Percentiles rank a stretch among this genome's conserved stretches.
Evolutionary conservation across 2,888 invertebrate genomes (phyloP).

Genomic region (Cybosia mesomella): DNA sequence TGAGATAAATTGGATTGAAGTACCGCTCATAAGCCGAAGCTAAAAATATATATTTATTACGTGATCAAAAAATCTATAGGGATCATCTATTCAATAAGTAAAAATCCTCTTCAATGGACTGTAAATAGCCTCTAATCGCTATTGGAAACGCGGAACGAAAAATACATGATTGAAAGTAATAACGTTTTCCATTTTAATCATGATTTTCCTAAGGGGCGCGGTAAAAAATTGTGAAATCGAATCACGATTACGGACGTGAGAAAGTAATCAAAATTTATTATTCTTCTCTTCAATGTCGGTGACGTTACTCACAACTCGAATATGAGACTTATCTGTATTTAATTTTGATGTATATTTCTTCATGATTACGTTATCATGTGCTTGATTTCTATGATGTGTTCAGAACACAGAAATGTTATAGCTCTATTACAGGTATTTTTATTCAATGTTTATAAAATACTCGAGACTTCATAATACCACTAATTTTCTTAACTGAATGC

Average conservation of each 20-base stretch:
- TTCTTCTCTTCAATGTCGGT: conserved; percentile 76
- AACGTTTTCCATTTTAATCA: conserved; percentile 77
- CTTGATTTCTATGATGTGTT: conserved; percentile 1
- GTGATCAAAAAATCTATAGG: conserved; percentile 32
- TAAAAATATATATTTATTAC: conserved; percentile 24
- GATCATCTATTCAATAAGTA: conserved; percentile 46
- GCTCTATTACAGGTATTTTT: not conserved
- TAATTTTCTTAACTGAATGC: not conserved
- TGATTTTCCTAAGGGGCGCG: conserved; percentile 70
- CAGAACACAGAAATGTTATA: not conserved
- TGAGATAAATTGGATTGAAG: not conserved
- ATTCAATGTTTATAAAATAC: not conserved
- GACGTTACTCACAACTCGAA: conserved; percentile 73
- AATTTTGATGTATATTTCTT: conserved; percentile 36
- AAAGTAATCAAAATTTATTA: conserved; percentile 85
- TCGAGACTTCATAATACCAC: not conserved
- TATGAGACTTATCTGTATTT: conserved; percentile 62
- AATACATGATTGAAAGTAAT: conserved; percentile 61
- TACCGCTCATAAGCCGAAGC: not conserved
- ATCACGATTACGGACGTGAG: conserved; percentile 83
- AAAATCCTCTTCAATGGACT: conserved; percentile 40
- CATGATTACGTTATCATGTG: not conserved
- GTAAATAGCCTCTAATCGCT: conserved; percentile 47
- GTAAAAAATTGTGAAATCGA: conserved; percentile 79
- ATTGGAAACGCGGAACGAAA: conserved; percentile 49